These are phyloP conservation scores for Leguminivora glycinivorella DNA, from an alignment of 1,140 invertebrate species.

Conservation along the genomic window DNA sequence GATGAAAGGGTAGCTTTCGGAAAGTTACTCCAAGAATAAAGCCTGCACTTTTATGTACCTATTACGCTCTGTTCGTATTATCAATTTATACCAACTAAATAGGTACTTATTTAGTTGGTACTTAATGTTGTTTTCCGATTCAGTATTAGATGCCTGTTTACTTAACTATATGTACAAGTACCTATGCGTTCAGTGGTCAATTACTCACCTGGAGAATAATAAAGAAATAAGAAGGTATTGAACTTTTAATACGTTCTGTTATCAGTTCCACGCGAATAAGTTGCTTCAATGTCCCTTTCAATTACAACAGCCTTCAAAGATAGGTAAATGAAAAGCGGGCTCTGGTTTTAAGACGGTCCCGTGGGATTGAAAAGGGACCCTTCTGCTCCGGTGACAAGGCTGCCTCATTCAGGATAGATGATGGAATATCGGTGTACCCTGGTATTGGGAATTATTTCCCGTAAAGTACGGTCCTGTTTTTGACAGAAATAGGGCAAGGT, in stretches of 20 bases:
- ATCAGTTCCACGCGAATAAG: conserved; percentile 51
- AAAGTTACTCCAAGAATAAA: conserved; percentile 20
- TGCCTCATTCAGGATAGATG: conserved; percentile 45
- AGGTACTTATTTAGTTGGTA: too few species aligned
- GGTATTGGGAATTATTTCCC: conserved; percentile 47
- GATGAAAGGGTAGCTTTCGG: conserved; percentile 40
- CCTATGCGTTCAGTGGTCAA: neutral
- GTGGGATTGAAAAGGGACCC: conserved; percentile 45
- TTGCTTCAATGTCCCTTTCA: conserved; percentile 50
- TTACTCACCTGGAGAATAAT: neutral
- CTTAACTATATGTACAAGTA: too few species aligned
- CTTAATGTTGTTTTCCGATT: neutral
- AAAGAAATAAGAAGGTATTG: neutral
- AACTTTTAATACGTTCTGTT: conserved; percentile 41
- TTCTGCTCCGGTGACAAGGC: conserved; percentile 43
- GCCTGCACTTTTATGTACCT: conserved; percentile 12
- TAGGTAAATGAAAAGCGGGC: conserved; percentile 52
- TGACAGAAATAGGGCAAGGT: conserved; percentile 47
- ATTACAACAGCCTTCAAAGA: conserved; percentile 45
- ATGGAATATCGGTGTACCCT: conserved; percentile 51
- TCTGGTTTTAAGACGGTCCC: conserved; percentile 52
- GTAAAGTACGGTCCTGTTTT: conserved; percentile 39
- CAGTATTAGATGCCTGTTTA: neutral
- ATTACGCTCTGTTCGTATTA: neutral
- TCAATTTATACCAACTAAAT: too few species aligned